Conservation (phyloP, 2,888 invertebrate species). For the Athrips mouffetella region DNA sequence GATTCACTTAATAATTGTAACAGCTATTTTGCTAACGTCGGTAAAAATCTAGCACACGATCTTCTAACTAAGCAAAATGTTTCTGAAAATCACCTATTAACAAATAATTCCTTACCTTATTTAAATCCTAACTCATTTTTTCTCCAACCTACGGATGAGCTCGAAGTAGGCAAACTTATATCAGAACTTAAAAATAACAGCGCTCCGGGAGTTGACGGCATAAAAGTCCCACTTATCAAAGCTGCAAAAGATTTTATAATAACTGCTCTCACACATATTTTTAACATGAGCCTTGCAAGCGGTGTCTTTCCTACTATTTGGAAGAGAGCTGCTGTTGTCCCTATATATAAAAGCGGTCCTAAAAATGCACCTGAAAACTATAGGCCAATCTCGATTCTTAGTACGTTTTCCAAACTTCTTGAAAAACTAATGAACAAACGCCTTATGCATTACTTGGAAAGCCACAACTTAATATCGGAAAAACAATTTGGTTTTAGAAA, state of each 20-base stretch:
- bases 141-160: background rate
- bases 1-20: background rate
- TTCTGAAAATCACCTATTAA: background rate
- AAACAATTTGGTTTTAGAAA: background rate
- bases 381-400: background rate
- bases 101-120: background rate
- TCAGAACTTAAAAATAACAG: background rate
- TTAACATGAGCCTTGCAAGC: background rate
- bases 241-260: background rate
- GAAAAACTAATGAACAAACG: background rate
- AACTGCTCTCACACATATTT: background rate
- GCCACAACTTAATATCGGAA: background rate
- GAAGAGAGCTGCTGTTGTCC: background rate
- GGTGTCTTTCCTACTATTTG: background rate
- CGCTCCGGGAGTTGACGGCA: background rate
- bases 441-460: background rate
- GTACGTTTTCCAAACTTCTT: background rate
- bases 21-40: background rate
- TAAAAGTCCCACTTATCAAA: background rate
- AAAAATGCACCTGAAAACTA: background rate
- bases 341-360: background rate
- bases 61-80: background rate
- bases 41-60: background rate
- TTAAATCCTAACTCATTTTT: background rate
- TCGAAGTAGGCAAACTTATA: background rate